Percentiles rank a stretch among this genome's conserved stretches.
Conservation (phyloP, 2,113 vertebrate genomes). For the Mormyrus lacerda region DNA sequence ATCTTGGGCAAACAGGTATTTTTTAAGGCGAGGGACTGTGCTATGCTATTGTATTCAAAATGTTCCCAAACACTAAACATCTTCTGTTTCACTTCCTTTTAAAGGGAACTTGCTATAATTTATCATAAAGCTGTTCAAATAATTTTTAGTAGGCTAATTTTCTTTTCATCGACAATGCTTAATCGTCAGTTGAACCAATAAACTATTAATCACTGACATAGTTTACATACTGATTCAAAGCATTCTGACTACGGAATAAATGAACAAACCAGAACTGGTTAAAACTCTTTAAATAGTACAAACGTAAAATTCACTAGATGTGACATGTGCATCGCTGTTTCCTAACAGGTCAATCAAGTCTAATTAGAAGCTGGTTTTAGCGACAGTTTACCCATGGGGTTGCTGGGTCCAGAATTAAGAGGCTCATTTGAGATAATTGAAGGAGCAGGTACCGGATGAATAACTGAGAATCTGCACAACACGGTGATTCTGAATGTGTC, state of each 20-base stretch:
- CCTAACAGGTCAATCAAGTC: not conserved
- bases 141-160: not conserved
- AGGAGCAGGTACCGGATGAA: not conserved
- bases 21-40: not conserved
- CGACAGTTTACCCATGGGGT: not conserved
- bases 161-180: not conserved
- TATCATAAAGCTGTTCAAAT: not conserved
- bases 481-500: not conserved
- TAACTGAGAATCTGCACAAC: not conserved
- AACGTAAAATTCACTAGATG: not conserved
- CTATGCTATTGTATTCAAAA: not conserved
- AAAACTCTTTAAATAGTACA: not conserved
- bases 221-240: not conserved
- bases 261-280: not conserved
- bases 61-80: not conserved
- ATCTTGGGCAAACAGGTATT: not conserved
- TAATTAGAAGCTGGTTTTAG: not conserved
- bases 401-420: not conserved
- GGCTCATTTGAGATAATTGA: not conserved
- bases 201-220: not conserved
- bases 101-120: not conserved
- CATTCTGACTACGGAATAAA: not conserved
- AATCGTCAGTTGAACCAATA: not conserved
- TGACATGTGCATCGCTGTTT: not conserved
- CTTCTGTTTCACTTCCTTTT: not conserved